Conservation (phyloP, 2,797 vertebrate genomes). For the Trichosurus vulpecula region DNA sequence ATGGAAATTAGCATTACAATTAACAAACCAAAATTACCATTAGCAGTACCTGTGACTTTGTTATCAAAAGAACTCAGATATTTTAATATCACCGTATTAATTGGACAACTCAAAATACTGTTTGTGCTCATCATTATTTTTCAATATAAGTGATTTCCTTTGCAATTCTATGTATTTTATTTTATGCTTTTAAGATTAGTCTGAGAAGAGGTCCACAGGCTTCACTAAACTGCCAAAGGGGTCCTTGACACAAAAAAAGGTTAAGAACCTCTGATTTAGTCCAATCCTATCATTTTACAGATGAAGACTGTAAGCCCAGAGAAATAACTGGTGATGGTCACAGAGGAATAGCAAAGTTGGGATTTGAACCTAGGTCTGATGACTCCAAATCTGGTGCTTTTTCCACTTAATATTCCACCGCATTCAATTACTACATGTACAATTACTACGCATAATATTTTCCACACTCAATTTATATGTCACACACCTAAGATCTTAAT, state of each 20-base stretch:
- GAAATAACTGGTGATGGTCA: background rate
- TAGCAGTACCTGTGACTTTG: background rate
- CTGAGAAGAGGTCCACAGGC: background rate
- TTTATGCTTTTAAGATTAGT: background rate
- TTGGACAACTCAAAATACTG: background rate
- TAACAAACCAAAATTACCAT: background rate
- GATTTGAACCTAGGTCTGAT: background rate
- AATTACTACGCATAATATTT: background rate
- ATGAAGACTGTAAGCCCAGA: background rate
- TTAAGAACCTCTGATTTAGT: background rate
- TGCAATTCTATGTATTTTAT: background rate
- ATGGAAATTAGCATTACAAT: background rate
- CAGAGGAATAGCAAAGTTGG: background rate
- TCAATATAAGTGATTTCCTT: background rate
- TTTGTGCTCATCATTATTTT: background rate
- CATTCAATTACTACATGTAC: background rate
- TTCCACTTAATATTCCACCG: background rate
- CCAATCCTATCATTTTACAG: background rate
- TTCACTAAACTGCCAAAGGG: background rate
- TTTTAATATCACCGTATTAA: background rate
- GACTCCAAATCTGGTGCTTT: background rate
- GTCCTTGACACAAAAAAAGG: background rate
- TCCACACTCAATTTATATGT: background rate
- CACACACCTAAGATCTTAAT: background rate
- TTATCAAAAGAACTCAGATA: background rate